Percentiles rank a stretch among this genome's conserved stretches.
Evolutionary conservation across 2,797 vertebrate genomes (phyloP).

Genomic region (Acanthurus lineatus): DNA sequence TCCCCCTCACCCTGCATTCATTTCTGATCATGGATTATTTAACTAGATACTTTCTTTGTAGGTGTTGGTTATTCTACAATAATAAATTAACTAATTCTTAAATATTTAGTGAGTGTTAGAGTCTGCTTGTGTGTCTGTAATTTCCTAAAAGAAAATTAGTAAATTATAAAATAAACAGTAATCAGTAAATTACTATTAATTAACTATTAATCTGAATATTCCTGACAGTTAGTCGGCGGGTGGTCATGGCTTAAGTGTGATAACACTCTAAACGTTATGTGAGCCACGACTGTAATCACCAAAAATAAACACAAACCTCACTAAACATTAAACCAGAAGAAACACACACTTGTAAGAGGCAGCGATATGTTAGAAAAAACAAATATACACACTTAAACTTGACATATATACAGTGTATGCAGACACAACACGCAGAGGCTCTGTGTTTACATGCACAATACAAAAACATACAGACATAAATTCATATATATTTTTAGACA

Average conservation of each 20-base stretch:
- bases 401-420: not conserved
- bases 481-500: constrained; percentile 17
- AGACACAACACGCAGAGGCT: not conserved
- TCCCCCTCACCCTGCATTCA: not conserved
- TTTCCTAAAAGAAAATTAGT: no score
- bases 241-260: no score
- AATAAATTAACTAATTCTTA: not conserved
- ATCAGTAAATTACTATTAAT: no score
- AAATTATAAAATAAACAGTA: no score
- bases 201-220: no score
- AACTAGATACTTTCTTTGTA: not conserved
- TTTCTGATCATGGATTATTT: not conserved
- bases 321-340: no score
- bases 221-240: no score
- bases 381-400: constrained; percentile 3
- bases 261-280: no score
- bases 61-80: not conserved
- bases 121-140: not conserved
- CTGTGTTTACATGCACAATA: not conserved
- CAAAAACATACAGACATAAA: constrained; percentile 18
- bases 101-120: not conserved
- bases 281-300: not conserved
- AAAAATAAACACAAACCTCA: no score
- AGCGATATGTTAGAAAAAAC: not conserved
- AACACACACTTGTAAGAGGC: not conserved